These are phyloP conservation scores for Pelagia noctiluca DNA, from an alignment of 30 jellyfish, hydroid and myxozoan species.

Conservation along the genomic window DNA sequence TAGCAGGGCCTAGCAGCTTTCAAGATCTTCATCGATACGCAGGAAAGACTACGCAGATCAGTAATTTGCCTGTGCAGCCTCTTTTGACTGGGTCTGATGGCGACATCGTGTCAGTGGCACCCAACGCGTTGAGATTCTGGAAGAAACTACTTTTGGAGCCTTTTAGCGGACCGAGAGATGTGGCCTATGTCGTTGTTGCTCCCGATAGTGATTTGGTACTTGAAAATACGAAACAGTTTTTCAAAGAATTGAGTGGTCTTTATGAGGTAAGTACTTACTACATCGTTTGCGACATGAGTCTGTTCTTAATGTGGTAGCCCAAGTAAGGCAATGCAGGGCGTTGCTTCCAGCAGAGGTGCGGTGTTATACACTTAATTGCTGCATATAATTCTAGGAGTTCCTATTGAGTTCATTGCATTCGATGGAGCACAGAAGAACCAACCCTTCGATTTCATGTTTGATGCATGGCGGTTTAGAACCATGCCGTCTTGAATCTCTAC, in stretches of 20 bases:
- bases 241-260: slow-evolving; percentile 84
- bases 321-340: not conserved
- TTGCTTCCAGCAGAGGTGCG: no score
- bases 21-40: slow-evolving; percentile 58
- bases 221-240: slow-evolving; percentile 85
- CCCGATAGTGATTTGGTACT: slow-evolving; percentile 94
- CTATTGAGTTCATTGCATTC: no score
- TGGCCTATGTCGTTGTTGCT: slow-evolving; percentile 93
- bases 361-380: no score
- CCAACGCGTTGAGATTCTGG: slow-evolving; percentile 84
- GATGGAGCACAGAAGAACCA: no score
- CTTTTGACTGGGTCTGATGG: slow-evolving; percentile 87
- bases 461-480: no score
- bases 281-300: not conserved
- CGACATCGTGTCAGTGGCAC: slow-evolving; percentile 89
- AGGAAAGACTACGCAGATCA: slow-evolving; percentile 71
- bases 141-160: slow-evolving; percentile 88
- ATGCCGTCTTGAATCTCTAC: no score
- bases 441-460: no score
- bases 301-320: not conserved
- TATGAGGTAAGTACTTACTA: slow-evolving; percentile 78
- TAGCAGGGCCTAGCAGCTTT: slow-evolving; percentile 84
- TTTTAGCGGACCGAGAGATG: slow-evolving; percentile 90
- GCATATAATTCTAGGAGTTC: no score
- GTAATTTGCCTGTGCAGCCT: slow-evolving; percentile 69